phyloP scores from a whole-genome alignment of 2,797 vertebrate genomes.

The Rousettus madagascariensis region DNA sequence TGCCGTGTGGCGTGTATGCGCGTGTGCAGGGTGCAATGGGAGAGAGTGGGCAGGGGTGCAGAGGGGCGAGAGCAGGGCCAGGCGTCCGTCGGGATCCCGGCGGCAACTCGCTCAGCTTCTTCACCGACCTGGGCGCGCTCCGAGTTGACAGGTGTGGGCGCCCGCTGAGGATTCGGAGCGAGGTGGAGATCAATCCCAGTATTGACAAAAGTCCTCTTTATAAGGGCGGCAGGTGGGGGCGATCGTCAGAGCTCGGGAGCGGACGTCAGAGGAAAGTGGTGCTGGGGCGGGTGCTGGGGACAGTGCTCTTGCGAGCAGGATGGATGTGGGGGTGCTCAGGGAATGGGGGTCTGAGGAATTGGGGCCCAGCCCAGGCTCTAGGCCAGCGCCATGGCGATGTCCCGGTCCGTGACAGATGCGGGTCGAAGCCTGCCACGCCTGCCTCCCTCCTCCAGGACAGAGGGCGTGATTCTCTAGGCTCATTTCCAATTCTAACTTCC shows the following conservation, averaged over 20 bases:
- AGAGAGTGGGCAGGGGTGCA: not conserved
- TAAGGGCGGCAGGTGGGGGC: conserved; percentile 80
- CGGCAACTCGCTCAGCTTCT: no score
- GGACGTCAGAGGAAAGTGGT: conserved; percentile 90
- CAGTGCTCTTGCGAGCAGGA: not conserved
- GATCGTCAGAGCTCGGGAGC: conserved; percentile 89
- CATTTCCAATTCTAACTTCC: not conserved
- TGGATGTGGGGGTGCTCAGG: not conserved
- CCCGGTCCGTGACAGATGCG: not conserved
- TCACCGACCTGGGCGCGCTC: not conserved
- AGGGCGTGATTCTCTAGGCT: not conserved
- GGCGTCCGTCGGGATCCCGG: not conserved
- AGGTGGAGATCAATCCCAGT: conserved; percentile 57
- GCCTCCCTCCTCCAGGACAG: not conserved
- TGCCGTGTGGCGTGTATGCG: not conserved
- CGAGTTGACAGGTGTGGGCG: not conserved
- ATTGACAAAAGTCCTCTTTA: conserved; percentile 82
- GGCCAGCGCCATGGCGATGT: not conserved
- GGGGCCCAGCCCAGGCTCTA: not conserved
- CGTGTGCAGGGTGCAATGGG: not conserved
- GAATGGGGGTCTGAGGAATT: not conserved
- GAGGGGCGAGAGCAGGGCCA: not conserved
- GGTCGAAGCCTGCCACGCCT: not conserved
- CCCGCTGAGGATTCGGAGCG: not conserved
- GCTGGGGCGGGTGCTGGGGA: conserved; percentile 55